These are phyloP conservation scores for Phoxinus phoxinus DNA, from an alignment of 2,113 vertebrate genomes.

Conservation along the genomic window DNA sequence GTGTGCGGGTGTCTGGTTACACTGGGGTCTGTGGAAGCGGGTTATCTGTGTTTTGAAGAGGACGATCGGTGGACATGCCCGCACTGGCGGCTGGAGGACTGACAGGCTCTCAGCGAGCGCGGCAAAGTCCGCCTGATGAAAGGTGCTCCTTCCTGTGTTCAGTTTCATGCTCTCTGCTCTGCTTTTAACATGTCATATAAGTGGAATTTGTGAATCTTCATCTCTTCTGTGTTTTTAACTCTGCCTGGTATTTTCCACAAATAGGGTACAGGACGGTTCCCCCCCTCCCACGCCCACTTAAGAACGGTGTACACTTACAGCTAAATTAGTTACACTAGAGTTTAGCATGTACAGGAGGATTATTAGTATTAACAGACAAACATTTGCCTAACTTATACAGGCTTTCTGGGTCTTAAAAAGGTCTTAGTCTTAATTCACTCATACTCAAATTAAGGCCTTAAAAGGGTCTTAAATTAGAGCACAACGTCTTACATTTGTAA, in stretches of 20 bases:
- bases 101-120: constrained; percentile 46
- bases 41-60: constrained; percentile 43
- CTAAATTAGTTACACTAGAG: neutral
- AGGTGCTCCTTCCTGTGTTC: constrained; percentile 37
- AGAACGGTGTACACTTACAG: neutral
- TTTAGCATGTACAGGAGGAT: neutral
- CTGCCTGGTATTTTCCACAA: neutral
- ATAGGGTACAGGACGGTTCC: neutral
- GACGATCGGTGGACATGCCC: constrained; percentile 62
- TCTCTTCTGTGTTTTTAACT: neutral
- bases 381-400: neutral
- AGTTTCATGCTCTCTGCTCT: constrained; percentile 32
- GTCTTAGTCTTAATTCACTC: too few relatives aligned
- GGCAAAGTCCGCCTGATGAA: constrained; percentile 34
- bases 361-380: neutral
- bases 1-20: constrained; percentile 70
- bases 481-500: too few relatives aligned
- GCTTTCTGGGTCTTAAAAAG: too few relatives aligned
- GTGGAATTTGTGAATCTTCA: constrained; percentile 26
- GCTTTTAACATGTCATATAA: constrained; percentile 47
- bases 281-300: too few relatives aligned
- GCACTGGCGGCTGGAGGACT: constrained; percentile 66
- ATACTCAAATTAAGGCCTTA: too few relatives aligned
- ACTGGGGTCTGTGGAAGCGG: constrained; percentile 45
- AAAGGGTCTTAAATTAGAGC: too few relatives aligned